A percentile compares a stretch with the other conserved stretches of the same genome.
phyloP scores from a whole-genome alignment of 2,888 invertebrate species.

The Eurytoma adleriae region DNA sequence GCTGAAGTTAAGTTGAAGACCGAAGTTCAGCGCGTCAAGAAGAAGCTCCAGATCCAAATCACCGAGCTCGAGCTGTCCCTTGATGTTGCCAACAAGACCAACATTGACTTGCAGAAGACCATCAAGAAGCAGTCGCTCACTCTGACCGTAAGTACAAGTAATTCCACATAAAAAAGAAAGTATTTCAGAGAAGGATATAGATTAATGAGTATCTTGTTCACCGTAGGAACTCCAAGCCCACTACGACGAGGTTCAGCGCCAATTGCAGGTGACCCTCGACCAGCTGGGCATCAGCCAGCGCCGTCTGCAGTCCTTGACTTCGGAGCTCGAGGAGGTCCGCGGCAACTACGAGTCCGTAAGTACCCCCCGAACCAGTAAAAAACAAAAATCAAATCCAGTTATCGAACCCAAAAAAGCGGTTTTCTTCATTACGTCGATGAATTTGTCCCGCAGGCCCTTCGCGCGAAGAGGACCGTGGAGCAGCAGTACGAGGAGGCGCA shows the following conservation, averaged over 20 bases:
- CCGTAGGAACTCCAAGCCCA: conserved; percentile 92
- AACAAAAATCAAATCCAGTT: not conserved
- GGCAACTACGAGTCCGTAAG: conserved; percentile 90
- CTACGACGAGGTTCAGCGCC: conserved; percentile 97
- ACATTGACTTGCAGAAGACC: conserved; percentile 97
- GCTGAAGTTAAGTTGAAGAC: conserved; percentile 97
- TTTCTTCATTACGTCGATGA: not conserved
- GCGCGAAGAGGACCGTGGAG: conserved; percentile 94
- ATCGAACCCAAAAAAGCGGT: not conserved
- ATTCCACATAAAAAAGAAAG: not conserved
- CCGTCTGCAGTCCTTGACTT: conserved; percentile 92
- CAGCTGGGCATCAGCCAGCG: conserved; percentile 94
- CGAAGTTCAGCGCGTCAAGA: conserved; percentile 97
- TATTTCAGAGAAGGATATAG: not conserved
- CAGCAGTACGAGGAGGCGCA: conserved; percentile 93
- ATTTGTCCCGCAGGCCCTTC: conserved; percentile 83
- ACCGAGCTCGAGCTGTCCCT: conserved; percentile 97
- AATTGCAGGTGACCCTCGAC: conserved; percentile 96
- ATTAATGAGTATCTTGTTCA: not conserved
- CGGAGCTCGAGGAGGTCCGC: conserved; percentile 97
- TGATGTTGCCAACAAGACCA: conserved; percentile 98
- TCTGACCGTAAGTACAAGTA: conserved; percentile 80
- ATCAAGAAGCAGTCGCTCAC: conserved; percentile 98
- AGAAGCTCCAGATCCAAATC: conserved; percentile 99
- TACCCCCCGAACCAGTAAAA: conserved; percentile 38